phyloP scores from a whole-genome alignment of 2,113 vertebrate species.

The Pedionomus torquatus region DNA sequence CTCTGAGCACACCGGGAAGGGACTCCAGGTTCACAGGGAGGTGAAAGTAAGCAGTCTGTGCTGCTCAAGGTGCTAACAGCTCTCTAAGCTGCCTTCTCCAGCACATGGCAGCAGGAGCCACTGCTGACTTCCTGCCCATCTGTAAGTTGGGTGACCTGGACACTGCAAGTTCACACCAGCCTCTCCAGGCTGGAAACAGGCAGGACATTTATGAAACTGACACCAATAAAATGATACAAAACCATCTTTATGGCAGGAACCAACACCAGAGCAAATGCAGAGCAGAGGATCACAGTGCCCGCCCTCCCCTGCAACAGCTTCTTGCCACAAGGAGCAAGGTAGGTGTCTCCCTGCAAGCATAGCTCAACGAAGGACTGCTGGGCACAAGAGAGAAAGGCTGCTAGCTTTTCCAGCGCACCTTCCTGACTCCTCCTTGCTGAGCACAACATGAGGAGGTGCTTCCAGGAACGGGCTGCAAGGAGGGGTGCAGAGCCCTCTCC shows the following conservation, averaged over 20 bases:
- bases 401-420: not conserved
- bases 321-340: not conserved
- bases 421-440: not conserved
- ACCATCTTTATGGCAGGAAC: not conserved
- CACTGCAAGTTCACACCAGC: not conserved
- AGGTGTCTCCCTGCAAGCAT: not conserved
- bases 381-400: not conserved
- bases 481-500: not conserved
- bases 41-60: not conserved
- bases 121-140: not conserved
- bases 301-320: not conserved
- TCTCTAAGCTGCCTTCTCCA: not conserved
- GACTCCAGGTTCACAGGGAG: not conserved
- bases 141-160: not conserved
- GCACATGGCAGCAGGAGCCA: not conserved
- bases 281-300: rapidly evolving
- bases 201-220: not conserved
- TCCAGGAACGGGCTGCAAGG: not conserved
- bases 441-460: not conserved
- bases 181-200: not conserved
- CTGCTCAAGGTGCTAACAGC: not conserved
- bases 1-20: not conserved
- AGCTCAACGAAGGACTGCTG: not conserved
- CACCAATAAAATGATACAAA: not conserved
- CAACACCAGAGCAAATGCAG: not conserved